Conservation (phyloP, 37 sponge, comb jelly and placozoan genomes). For the Axinella damicornis region DNA sequence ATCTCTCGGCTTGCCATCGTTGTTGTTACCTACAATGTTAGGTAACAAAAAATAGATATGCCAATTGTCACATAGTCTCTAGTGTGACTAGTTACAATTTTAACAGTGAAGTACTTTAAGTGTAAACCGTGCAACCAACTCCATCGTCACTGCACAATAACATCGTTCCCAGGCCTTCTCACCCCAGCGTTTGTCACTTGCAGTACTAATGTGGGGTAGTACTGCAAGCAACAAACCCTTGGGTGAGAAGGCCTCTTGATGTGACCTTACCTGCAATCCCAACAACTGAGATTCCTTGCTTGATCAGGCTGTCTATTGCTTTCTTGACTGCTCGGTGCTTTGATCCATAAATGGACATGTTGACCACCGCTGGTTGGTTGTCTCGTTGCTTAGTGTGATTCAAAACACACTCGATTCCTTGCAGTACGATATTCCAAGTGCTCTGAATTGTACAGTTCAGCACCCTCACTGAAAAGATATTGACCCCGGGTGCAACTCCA, state of each 20-base stretch:
- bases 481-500: constrained; percentile 78
- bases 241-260: no score
- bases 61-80: no score
- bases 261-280: constrained; percentile 64
- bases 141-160: no score
- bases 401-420: constrained; percentile 67
- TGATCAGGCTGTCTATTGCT: neutral
- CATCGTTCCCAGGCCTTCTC: no score
- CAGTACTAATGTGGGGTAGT: no score
- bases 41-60: no score
- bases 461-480: constrained; percentile 62
- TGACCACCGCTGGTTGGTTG: constrained; percentile 40
- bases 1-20: neutral
- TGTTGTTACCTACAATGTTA: no score
- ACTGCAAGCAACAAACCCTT: no score
- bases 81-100: no score
- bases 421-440: constrained; percentile 25
- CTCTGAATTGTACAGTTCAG: constrained; percentile 48
- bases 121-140: no score
- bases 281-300: constrained; percentile 50
- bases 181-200: no score
- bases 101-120: no score
- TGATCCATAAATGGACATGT: constrained; percentile 58
- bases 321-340: constrained; percentile 30
- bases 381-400: constrained; percentile 9